A percentile compares a stretch with the other conserved stretches of the same genome.
Evolutionary conservation across 1,140 invertebrate species (phyloP).

Genomic region (Limonius californicus): DNA sequence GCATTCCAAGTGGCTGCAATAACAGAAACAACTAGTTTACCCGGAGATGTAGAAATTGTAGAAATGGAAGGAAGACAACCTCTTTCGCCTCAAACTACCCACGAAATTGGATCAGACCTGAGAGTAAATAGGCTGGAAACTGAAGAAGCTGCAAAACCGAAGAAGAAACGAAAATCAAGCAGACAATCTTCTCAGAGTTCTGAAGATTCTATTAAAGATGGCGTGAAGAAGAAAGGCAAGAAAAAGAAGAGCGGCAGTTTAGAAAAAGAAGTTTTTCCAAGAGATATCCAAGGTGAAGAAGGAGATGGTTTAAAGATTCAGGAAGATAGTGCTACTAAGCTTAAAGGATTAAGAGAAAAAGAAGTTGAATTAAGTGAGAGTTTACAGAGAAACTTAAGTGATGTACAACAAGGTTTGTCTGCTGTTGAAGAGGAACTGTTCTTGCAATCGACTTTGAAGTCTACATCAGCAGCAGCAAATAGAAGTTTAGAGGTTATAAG

Average conservation of each 20-base stretch:
- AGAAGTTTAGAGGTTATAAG: conserved; percentile 61
- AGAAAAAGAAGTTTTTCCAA: conserved; percentile 36
- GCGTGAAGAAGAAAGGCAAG: conserved; percentile 37
- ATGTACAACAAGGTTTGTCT: conserved; percentile 50
- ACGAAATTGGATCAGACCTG: conserved; percentile 47
- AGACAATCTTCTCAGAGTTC: conserved; percentile 50
- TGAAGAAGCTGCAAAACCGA: conserved; percentile 45
- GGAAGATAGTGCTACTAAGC: conserved; percentile 34
- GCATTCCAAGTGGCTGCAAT: conserved; percentile 45
- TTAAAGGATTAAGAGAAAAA: conserved; percentile 32
- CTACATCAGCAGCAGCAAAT: conserved; percentile 57
- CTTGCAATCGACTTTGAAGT: conserved; percentile 59
- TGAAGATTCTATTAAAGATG: conserved; percentile 44
- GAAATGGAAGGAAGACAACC: conserved; percentile 27
- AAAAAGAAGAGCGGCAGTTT: conserved; percentile 25
- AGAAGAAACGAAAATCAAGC: conserved; percentile 41
- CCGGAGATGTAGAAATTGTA: conserved; percentile 34
- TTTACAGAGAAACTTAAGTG: conserved; percentile 34
- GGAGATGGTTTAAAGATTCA: conserved; percentile 50
- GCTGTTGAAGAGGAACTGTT: conserved; percentile 58
- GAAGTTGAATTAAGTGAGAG: conserved; percentile 33
- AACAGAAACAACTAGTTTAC: conserved; percentile 40
- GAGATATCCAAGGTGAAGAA: conserved; percentile 52
- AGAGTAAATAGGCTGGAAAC: conserved; percentile 45
- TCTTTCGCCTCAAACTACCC: conserved; percentile 42